Evolutionary conservation across 2,113 vertebrate species (phyloP), one percentile per base, ranked within the genome.

Genomic region (Cacatua alba): DNA sequence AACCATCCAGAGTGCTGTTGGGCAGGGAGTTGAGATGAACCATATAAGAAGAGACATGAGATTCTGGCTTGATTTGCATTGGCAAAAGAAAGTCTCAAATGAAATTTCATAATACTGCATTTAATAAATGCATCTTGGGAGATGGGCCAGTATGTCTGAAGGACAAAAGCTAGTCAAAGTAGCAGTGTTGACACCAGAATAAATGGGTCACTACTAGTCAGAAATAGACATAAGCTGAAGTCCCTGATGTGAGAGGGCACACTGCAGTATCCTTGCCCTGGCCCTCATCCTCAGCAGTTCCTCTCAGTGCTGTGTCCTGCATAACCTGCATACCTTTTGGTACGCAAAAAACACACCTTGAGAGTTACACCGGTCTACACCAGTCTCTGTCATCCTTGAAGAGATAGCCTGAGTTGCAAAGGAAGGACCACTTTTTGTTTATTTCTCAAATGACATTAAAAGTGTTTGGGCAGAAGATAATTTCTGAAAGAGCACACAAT

Each of bases 231-330:
- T 25, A 39, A 48, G 41, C 46, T 72, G 29, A 55, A 49, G 59
- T 41, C 18, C 13, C 52, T 31, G 12, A 10, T 19, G 35, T 33
- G 37, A 43, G 0, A 0, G 53, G 43, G 70, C 57, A 79, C 10
- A 10, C 10, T 60, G 53, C 53, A 55, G 29, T 41, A 41, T 33
- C 33, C 39, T 49, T 35, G 17, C 20, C 79, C 41, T 10, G 20
- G 43, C 13, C 15, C 6, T 68, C 6, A 2, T 11, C 8, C 23
- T 70, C 62, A 76, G 21, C 46, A 49, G 17, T 21, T 77, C 53
- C 33, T 55, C 55, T 35, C 53, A 20, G 8, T 68, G 44, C 25
- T 76, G 19, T 28, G 35, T 33, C 24, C 28, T 28, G 1, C 17
- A 7, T 59, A 59, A 59, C 6, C 21, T 16, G 57, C 14, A 2